Evolutionary conservation across 2,888 invertebrate genomes (phyloP).

Genomic region (Altica lythri): DNA sequence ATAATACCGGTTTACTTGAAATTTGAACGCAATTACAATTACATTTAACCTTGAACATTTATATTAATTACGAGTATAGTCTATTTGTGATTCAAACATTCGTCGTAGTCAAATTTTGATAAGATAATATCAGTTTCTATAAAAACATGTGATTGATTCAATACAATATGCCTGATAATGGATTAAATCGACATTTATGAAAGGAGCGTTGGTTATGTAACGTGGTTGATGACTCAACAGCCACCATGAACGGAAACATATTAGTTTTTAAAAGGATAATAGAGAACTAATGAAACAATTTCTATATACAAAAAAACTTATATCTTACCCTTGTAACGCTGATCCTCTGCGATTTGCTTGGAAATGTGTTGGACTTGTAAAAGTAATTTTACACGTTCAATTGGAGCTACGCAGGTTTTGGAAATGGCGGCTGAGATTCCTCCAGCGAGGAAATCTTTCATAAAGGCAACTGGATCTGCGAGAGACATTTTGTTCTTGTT

Average conservation of each 20-base stretch:
- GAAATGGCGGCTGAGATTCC: constrained; percentile 92
- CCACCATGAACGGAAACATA: neutral
- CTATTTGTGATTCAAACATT: neutral
- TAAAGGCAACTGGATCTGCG: constrained; percentile 80
- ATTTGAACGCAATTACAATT: constrained; percentile 9
- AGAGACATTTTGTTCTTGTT: constrained; percentile 46
- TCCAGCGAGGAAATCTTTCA: constrained; percentile 90
- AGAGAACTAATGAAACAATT: neutral
- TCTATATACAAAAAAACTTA: neutral
- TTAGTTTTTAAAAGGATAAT: neutral
- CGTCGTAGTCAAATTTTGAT: neutral
- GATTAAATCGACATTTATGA: neutral
- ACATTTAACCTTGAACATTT: constrained; percentile 18
- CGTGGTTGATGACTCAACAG: constrained; percentile 3
- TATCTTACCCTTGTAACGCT: constrained; percentile 85
- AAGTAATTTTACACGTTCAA: constrained; percentile 92
- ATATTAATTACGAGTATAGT: too few species aligned
- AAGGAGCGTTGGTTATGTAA: constrained; percentile 7
- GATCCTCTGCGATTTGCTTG: constrained; percentile 81
- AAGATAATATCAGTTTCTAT: neutral
- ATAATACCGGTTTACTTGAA: constrained; percentile 3
- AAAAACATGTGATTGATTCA: neutral
- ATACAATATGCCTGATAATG: neutral
- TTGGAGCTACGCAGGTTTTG: constrained; percentile 93
- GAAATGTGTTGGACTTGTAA: constrained; percentile 94